phyloP scores from a whole-genome alignment of 2,888 invertebrate genomes.

The Chrysolina oricalcia region DNA sequence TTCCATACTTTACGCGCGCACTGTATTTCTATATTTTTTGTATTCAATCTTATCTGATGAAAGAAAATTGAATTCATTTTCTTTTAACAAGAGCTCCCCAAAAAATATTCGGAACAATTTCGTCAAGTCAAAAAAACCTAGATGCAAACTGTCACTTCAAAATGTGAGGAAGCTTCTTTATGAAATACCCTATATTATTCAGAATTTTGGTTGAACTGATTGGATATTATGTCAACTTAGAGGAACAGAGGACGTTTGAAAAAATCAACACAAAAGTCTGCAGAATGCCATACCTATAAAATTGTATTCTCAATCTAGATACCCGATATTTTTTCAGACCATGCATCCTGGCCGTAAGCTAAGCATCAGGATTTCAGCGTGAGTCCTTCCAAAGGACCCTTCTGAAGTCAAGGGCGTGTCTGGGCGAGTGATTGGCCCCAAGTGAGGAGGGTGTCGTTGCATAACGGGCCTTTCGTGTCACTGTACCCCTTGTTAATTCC shows the following conservation, averaged over 20 bases:
- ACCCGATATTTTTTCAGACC: constrained; percentile 8
- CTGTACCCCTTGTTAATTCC: constrained; percentile 61
- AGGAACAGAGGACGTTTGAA: background rate
- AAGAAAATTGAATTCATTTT: no score
- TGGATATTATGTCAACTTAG: no score
- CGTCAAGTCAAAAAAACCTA: no score
- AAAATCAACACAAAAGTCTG: background rate
- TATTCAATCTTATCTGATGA: no score
- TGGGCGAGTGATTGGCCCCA: constrained; percentile 65
- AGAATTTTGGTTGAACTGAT: no score
- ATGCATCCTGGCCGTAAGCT: background rate
- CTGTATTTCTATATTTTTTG: no score
- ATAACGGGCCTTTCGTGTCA: constrained; percentile 62
- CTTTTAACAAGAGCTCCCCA: no score
- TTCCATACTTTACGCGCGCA: no score
- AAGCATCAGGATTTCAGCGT: constrained; percentile 24
- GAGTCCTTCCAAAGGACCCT: constrained; percentile 48
- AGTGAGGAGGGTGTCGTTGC: constrained; percentile 66
- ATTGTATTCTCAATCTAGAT: background rate
- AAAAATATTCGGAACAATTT: no score
- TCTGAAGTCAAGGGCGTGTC: constrained; percentile 68
- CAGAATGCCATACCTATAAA: background rate
- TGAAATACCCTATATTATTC: no score
- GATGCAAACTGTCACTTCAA: no score
- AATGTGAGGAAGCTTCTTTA: no score